These are phyloP conservation scores for Pelochelys cantorii DNA, from an alignment of 2,797 vertebrate genomes.

Conservation along the genomic window DNA sequence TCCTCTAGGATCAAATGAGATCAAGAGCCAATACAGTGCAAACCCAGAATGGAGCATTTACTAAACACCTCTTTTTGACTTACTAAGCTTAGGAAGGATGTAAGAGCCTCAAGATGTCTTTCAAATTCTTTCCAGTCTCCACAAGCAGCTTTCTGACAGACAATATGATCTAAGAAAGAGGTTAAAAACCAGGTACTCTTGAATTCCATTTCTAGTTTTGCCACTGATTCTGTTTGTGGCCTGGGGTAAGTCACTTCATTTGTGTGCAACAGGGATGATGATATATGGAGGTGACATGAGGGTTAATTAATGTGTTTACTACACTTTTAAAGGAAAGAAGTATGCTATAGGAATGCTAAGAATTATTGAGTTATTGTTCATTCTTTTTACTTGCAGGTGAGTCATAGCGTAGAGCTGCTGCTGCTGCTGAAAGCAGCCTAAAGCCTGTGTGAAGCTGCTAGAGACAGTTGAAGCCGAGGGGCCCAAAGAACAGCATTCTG, in stretches of 20 bases:
- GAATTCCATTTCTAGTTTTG: not conserved
- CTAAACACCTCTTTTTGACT: not conserved
- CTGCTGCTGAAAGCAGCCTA: not conserved
- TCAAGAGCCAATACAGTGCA: not conserved
- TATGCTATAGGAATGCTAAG: not conserved
- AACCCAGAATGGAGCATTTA: not conserved
- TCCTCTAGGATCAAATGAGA: not conserved
- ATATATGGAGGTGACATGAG: not conserved
- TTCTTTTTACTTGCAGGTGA: conserved; percentile 35
- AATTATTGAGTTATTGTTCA: not conserved
- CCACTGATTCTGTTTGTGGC: not conserved
- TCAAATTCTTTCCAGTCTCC: not conserved
- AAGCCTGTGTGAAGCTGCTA: conserved; percentile 10
- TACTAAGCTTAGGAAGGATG: not conserved
- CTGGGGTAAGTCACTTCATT: not conserved
- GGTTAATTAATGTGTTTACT: not conserved
- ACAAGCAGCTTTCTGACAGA: not conserved
- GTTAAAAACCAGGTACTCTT: not conserved
- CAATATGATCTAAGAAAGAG: not conserved
- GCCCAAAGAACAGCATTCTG: not conserved
- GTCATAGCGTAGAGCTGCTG: not conserved
- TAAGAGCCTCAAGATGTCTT: not conserved
- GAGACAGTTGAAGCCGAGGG: not conserved
- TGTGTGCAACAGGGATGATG: not conserved
- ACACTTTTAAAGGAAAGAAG: conserved; percentile 5